phyloP scores from a whole-genome alignment of 2,888 invertebrate genomes.

The Patella depressa region DNA sequence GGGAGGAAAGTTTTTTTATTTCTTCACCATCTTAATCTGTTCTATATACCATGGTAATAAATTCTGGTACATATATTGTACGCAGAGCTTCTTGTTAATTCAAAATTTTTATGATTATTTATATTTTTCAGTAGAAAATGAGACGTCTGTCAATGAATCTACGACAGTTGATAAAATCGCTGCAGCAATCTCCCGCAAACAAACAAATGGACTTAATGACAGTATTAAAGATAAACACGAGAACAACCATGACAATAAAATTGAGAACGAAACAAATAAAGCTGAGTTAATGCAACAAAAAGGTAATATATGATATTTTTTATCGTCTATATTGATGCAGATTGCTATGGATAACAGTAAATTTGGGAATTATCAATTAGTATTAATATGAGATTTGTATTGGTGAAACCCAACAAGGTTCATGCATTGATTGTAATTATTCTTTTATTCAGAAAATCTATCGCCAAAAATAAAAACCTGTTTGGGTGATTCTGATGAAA shows the following conservation, averaged over 20 bases:
- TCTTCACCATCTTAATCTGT: no score
- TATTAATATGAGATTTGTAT: no score
- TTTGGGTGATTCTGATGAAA: slow-evolving; percentile 47
- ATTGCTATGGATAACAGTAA: no score
- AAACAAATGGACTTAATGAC: slow-evolving; percentile 10
- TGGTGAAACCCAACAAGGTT: no score
- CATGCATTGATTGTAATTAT: no score
- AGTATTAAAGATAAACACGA: slow-evolving; percentile 18
- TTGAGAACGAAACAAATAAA: slow-evolving; percentile 11
- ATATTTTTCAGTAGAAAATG: slow-evolving; percentile 47
- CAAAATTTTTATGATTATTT: no score
- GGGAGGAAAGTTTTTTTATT: no score
- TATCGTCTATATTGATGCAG: no score
- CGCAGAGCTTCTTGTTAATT: no score
- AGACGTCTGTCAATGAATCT: slow-evolving; percentile 40
- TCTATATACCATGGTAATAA: no score
- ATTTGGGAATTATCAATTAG: no score
- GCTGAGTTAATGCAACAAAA: slow-evolving; percentile 16
- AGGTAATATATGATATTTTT: not conserved
- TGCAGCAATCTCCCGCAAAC: slow-evolving; percentile 23
- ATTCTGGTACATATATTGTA: no score
- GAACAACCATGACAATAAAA: not conserved
- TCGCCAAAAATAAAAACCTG: slow-evolving; percentile 30
- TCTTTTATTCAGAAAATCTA: slow-evolving; percentile 6
- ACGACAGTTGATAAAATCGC: slow-evolving; percentile 17